Evolutionary conservation across 2,113 vertebrate genomes (phyloP).

Genomic region (Lathamus discolor): DNA sequence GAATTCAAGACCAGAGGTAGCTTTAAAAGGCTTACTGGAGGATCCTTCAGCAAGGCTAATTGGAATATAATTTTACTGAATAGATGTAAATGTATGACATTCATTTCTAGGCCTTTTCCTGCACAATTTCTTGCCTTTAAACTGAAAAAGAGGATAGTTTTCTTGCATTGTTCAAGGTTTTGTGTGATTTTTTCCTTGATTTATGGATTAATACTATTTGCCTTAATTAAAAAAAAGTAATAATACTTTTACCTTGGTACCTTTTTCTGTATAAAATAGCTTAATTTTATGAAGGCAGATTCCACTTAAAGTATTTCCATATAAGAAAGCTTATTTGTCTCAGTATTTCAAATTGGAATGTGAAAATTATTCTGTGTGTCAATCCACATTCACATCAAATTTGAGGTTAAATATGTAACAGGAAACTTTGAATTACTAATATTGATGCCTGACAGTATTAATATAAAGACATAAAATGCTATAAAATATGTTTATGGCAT

Average conservation of each 20-base stretch:
- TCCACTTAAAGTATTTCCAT: background rate
- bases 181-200: background rate
- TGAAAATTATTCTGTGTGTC: background rate
- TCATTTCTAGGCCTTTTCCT: background rate
- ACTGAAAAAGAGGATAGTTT: background rate
- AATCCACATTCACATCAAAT: background rate
- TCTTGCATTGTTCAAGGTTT: background rate
- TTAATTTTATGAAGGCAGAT: conserved; percentile 14
- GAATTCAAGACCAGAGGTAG: background rate
- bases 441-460: conserved; percentile 45
- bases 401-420: conserved; percentile 23
- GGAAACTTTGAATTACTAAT: conserved; percentile 35
- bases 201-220: background rate
- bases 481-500: conserved; percentile 52
- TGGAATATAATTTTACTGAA: background rate
- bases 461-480: conserved; percentile 46
- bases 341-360: background rate
- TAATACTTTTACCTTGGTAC: background rate
- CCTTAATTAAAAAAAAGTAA: background rate
- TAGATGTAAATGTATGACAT: background rate
- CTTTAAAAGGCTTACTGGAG: background rate
- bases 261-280: background rate
- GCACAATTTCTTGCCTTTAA: background rate
- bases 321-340: background rate
- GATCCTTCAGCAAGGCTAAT: background rate